A percentile compares a stretch with the other conserved stretches of the same genome.
Evolutionary conservation across 2,797 vertebrate genomes (phyloP).

Genomic region (Peromyscus nudipes): DNA sequence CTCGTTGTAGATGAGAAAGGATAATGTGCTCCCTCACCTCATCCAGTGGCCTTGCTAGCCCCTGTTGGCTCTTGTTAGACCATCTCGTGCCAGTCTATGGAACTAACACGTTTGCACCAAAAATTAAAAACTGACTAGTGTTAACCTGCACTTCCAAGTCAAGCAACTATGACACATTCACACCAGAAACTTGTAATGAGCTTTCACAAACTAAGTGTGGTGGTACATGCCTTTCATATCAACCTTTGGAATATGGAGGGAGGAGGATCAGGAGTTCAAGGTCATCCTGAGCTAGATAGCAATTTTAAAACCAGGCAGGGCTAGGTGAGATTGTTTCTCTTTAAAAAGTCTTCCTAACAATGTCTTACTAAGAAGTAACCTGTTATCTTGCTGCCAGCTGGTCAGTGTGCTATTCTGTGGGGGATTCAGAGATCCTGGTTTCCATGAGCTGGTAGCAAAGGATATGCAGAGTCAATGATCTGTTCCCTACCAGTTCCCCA

Average conservation of each 20-base stretch:
- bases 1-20: neutral
- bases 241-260: too few relatives aligned
- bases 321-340: neutral
- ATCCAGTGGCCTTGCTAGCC: neutral
- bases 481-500: conserved; percentile 3
- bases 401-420: conserved; percentile 80
- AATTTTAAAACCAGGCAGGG: neutral
- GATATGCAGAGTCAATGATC: conserved; percentile 3
- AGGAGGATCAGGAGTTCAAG: neutral
- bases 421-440: conserved; percentile 65
- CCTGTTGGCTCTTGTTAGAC: neutral
- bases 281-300: neutral
- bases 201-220: neutral
- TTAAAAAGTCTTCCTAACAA: conserved; percentile 62
- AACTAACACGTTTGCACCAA: conserved; percentile 14
- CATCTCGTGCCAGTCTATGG: conserved; percentile 69
- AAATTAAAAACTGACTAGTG: conserved; percentile 81
- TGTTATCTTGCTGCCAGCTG: conserved; percentile 82
- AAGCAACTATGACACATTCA: conserved; percentile 82
- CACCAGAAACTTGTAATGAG: conserved; percentile 72
- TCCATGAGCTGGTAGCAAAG: conserved; percentile 40
- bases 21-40: neutral
- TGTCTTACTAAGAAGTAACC: conserved; percentile 84
- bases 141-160: conserved; percentile 85
- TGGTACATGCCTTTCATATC: neutral